Evolutionary conservation across 2,888 invertebrate species (phyloP), one percentile per base, ranked within the genome.

Genomic region (Ichneumon xanthorius): DNA sequence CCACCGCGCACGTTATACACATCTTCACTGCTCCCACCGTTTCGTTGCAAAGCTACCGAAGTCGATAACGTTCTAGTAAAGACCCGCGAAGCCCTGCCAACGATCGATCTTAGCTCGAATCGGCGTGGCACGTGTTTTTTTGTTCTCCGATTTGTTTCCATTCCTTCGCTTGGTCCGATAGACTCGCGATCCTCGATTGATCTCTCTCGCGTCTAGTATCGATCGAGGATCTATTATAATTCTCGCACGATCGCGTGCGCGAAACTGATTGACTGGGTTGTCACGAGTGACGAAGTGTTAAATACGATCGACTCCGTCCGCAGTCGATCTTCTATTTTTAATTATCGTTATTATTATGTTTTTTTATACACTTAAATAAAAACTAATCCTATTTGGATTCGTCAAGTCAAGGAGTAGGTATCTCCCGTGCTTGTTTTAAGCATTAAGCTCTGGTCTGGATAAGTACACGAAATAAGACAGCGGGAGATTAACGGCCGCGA

Each of bases 231-330:
- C 53, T 61, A 50, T 70, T n/a, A n/a, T 33, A 37, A 61, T 77
- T 77, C 9, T 71, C 82, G 63, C 58, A 55, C 70, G 71, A 80
- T n/a, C n/a, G 63, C 63, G 53, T 71, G 71, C 48, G 37, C 71
- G 71, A 71, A 53, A 45, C 61, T 70, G 40, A 6, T 55, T 81
- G 84, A 84, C 84, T 73, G 81, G 53, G 61, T 77, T 53, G 84
- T 81, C 77, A 78, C 84, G 65, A 58, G 77, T 71, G 75, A 82
- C 85, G 61, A 75, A 67, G 19, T 79, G 70, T 72, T 37, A 72
- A 68, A 45, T 63, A 63, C 37, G 50, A 53, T 75, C 61, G 63
- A 58, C 50, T 55, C 30, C 9, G 58, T 30, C 19, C 33, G 26
- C 58, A 55, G 30, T 55, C 76, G 77, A 82, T 65, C 75, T 3